Percentiles rank a stretch among this genome's conserved stretches.
These are phyloP conservation scores for Gallirallus australis DNA, from an alignment of 2,797 vertebrate species.

Conservation along the genomic window DNA sequence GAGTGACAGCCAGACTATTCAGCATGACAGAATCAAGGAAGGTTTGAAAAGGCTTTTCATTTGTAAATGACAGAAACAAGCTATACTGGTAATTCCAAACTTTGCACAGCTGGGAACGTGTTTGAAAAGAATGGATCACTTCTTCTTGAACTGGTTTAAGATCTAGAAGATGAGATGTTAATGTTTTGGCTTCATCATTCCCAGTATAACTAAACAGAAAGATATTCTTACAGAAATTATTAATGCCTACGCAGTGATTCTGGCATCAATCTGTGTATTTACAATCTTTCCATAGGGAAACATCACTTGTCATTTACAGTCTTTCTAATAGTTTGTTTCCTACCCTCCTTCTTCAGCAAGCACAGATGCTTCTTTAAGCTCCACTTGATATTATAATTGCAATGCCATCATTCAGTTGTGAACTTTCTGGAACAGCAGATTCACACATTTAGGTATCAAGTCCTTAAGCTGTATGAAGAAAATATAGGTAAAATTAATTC, in stretches of 20 bases:
- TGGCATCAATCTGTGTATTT: neutral
- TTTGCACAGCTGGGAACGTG: neutral
- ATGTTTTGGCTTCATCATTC: neutral
- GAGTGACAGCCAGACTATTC: conserved; percentile 32
- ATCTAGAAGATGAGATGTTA: neutral
- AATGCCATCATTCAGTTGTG: neutral
- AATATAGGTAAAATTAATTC: neutral
- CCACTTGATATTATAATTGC: neutral
- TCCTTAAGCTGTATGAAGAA: neutral
- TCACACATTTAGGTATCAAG: neutral
- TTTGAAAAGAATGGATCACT: neutral
- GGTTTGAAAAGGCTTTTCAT: conserved; percentile 23
- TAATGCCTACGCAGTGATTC: neutral
- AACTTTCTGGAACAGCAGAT: neutral
- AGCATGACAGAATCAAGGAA: neutral
- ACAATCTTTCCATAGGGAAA: neutral
- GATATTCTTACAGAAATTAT: neutral
- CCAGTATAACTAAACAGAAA: neutral
- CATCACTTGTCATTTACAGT: neutral
- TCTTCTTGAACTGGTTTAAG: neutral
- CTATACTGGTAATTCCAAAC: neutral
- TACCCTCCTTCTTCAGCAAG: neutral
- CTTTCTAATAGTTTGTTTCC: neutral
- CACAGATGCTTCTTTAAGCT: neutral
- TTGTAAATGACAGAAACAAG: conserved; percentile 33